These are phyloP conservation scores for Sphecodes monilicornis DNA, from an alignment of 2,888 invertebrate genomes.

Conservation along the genomic window DNA sequence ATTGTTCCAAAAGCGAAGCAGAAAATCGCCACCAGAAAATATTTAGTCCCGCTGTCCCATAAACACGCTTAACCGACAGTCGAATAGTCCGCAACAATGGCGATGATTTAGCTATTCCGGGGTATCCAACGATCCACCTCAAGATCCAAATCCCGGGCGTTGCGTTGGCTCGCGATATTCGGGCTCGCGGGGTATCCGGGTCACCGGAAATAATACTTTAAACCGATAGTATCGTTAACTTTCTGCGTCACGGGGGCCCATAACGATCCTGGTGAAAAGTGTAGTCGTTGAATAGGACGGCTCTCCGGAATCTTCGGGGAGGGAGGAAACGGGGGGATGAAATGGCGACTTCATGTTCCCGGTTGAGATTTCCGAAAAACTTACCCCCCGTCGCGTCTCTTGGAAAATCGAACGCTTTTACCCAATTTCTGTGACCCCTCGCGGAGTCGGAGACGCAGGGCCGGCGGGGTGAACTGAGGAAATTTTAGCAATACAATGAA, in stretches of 20 bases:
- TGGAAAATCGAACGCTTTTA: conserved; percentile 20
- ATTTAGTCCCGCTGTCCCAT: background rate
- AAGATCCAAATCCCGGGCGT: background rate
- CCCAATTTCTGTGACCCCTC: conserved; percentile 1
- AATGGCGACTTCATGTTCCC: background rate
- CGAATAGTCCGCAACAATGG: conserved; percentile 1
- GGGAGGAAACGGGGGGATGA: background rate
- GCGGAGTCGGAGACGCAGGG: background rate
- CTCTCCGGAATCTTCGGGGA: too few relatives aligned
- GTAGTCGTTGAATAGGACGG: background rate
- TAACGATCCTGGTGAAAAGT: conserved; percentile 12
- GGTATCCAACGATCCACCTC: background rate
- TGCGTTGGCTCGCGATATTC: conserved; percentile 14
- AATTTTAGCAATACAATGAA: background rate
- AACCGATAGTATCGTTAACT: conserved; percentile 52
- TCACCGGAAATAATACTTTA: conserved; percentile 54
- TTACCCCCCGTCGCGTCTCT: too few relatives aligned
- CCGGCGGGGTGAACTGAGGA: background rate
- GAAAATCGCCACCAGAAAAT: background rate
- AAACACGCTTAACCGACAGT: background rate
- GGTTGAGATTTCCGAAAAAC: too few relatives aligned
- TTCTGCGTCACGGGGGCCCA: conserved; percentile 36
- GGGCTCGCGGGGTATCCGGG: conserved; percentile 19
- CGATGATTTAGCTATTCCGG: conserved; percentile 11
- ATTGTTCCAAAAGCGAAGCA: conserved; percentile 5